These are phyloP conservation scores for Antechinus stuartii DNA, from an alignment of 2,113 vertebrate genomes.

Conservation along the genomic window DNA sequence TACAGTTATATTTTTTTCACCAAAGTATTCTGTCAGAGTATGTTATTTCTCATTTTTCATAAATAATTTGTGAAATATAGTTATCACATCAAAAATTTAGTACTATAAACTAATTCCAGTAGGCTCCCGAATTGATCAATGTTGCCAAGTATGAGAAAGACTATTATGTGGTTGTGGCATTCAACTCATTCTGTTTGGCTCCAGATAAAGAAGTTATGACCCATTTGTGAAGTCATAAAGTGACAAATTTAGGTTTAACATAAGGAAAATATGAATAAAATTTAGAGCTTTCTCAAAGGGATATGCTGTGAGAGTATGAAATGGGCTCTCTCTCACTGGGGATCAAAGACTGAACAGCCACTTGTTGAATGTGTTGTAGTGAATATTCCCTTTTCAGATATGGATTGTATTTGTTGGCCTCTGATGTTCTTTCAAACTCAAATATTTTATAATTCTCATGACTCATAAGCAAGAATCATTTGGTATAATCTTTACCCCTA, in stretches of 20 bases:
- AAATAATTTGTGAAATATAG: not conserved
- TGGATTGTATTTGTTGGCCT: not conserved
- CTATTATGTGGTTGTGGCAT: not conserved
- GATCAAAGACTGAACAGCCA: not conserved
- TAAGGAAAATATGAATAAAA: not conserved
- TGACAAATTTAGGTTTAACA: not conserved
- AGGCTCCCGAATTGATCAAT: not conserved
- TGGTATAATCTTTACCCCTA: not conserved
- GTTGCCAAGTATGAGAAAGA: not conserved
- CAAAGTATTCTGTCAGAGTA: not conserved
- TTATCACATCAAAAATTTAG: not conserved
- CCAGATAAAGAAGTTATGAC: not conserved
- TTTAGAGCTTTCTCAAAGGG: not conserved
- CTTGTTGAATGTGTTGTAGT: not conserved
- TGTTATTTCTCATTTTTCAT: not conserved
- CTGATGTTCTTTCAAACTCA: not conserved
- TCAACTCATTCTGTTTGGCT: not conserved
- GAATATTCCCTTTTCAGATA: not conserved
- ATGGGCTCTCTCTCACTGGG: not conserved
- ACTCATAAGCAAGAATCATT: not conserved
- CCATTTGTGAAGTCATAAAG: not conserved
- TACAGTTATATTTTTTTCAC: not conserved
- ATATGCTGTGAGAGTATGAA: not conserved
- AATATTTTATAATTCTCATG: not conserved
- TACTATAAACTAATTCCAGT: not conserved